Evolutionary conservation across 2,888 invertebrate species (phyloP).

Genomic region (Drosophila kanekoi): DNA sequence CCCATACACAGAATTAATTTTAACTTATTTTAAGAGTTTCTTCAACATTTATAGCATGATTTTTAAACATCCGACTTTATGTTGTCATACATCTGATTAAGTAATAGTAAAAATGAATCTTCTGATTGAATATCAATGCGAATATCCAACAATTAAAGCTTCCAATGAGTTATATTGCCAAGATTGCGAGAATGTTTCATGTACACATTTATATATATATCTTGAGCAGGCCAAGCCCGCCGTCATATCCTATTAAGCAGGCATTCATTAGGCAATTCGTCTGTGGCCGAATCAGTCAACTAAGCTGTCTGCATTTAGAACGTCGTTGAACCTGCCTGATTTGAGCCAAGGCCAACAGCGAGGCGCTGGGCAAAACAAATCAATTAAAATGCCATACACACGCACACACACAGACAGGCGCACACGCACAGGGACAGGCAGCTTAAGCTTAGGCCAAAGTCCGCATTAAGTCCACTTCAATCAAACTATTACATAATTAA

Average conservation of each 20-base stretch:
- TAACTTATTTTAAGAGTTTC: no score
- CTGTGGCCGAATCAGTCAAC: conserved; percentile 49
- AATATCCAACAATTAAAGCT: background rate
- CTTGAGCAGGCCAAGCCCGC: conserved; percentile 13
- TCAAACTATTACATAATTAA: conserved; percentile 81
- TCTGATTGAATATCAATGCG: background rate
- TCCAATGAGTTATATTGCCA: background rate
- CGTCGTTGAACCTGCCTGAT: conserved; percentile 51
- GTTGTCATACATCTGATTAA: no score
- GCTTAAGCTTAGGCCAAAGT: conserved; percentile 61
- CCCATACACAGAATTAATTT: no score
- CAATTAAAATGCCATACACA: conserved; percentile 66
- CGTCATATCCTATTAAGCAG: conserved; percentile 42
- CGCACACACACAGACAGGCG: conserved; percentile 3
- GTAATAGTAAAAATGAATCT: no score
- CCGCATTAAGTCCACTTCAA: conserved; percentile 72
- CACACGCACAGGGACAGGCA: conserved; percentile 28
- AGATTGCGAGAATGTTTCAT: no score
- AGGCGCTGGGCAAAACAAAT: conserved; percentile 65
- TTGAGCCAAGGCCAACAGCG: conserved; percentile 47
- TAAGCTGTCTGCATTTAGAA: conserved; percentile 59
- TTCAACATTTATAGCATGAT: no score
- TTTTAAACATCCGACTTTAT: no score
- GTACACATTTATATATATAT: conserved; percentile 3
- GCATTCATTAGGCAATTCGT: conserved; percentile 54